Base-by-base conservation (phyloP, 2,113 vertebrate species). In the Irena cyanogastra region DNA sequence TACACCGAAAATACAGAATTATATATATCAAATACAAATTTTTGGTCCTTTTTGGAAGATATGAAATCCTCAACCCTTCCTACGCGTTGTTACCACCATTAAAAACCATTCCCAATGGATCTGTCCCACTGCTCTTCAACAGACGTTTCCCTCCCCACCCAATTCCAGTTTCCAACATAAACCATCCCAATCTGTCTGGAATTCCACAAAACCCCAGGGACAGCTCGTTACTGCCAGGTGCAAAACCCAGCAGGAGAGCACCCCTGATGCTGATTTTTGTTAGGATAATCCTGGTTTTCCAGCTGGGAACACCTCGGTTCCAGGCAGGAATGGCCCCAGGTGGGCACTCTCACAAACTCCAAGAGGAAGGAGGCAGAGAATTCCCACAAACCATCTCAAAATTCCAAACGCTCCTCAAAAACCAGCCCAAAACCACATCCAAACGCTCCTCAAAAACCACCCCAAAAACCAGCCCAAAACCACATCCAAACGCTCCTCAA, bases 201-300 rank as follows among this genome's bases (percentile, higher is more conserved):
- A 84, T 8, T 4, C 64, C 71, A 11, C 24, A 4, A 22, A 72
- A 27, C 4, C 4, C 8, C 54, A 12, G 16, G 22, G n/a, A 24
- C 5, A 39, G 1, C 30, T 24, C 47, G 2, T 3, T 7, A 14
- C 1, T n/a, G 21, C 11, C 27, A 19, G 27, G 44, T 0, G 52
- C 15, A 3, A 22, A 18, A 23, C 23, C 7, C 30, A 76, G n/a
- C 24, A 4, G 4, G 13, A 44, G 54, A 61, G 13, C 44, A 42
- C 2, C 10, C 0, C 8, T 10, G 0, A 1, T 7, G 9, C 1
- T 18, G 11, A 4, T 8, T 24, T 35, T 4, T 10, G 16, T 4
- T 39, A 44, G 23, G 37, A 45, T 22, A 59, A 56, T 1, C 7
- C 37, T 0, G 8, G 3, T 42, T 64, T 74, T n/a, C 26, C 4